phyloP scores from a whole-genome alignment of 2,113 vertebrate genomes.

The Psittacula cyanocephala region DNA sequence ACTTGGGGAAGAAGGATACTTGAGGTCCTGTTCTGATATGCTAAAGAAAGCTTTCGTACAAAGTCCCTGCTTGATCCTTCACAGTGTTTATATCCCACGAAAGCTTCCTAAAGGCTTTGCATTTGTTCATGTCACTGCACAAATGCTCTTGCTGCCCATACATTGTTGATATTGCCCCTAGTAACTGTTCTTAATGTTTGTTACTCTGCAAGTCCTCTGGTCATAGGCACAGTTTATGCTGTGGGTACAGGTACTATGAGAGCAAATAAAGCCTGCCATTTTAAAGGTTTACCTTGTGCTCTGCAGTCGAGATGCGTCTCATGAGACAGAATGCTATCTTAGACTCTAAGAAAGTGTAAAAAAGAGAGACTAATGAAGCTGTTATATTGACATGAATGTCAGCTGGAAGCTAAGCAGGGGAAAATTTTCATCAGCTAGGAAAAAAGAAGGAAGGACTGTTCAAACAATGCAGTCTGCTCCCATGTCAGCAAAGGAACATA shows the following conservation, averaged over 20 bases:
- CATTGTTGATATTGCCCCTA: neutral
- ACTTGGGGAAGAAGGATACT: neutral
- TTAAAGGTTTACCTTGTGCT: neutral
- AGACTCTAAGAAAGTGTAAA: constrained; percentile 13
- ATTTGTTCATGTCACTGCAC: neutral
- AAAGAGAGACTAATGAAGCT: constrained; percentile 50
- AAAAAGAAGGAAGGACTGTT: neutral
- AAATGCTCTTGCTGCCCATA: neutral
- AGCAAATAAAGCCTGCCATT: constrained; percentile 3
- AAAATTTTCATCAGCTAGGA: constrained; percentile 18
- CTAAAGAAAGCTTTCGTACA: neutral
- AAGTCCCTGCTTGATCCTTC: neutral
- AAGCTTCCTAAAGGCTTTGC: neutral
- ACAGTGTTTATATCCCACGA: neutral
- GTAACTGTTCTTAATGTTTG: neutral
- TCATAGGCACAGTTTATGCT: neutral
- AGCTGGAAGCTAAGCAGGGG: constrained; percentile 31
- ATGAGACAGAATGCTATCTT: neutral
- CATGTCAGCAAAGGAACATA: neutral
- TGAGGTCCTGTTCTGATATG: neutral
- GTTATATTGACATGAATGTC: constrained; percentile 6
- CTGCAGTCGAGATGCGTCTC: neutral
- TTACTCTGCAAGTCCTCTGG: neutral
- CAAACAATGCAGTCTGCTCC: neutral
- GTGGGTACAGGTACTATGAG: neutral